Evolutionary conservation across 2,797 vertebrate species (phyloP), one percentile per base, ranked within the genome.

Genomic region (Oophaga sylvatica): DNA sequence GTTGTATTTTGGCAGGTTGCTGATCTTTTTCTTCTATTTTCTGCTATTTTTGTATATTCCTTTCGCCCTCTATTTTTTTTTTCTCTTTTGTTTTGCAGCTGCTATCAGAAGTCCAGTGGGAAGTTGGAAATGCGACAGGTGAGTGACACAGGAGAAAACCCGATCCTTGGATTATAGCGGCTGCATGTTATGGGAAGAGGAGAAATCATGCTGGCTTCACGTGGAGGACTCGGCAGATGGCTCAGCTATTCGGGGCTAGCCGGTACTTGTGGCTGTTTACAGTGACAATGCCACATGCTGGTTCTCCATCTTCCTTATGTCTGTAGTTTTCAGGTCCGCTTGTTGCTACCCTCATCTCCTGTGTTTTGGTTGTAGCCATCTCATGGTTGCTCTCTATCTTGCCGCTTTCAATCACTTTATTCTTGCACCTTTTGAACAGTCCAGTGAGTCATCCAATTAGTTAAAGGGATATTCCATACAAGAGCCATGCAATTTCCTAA

Each of bases 81-180:
- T 53, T 48, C 0, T 53, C 10, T 20, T 53, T 26, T 81, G 19
- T 29, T 17, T 20, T 45, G 56, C 45, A 65, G 60, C 35, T 65
- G 80, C 62, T 65, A 41, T 68, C 63, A 53, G 59, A 68, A n/a
- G 35, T 35, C 6, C 67, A 10, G 81, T 15, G 31, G 31, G 20
- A 60, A 71, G 20, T 70, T 75, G 16, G 60, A 87, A 82, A 60
- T 26, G 80, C 45, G n/a, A 68, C 86, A 87, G 80, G 62, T 83
- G 80, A 87, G 57, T 76, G 86, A 62, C 68, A 56, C 12, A 15
- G 53, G 22, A 80, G 75, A 77, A 59, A 67, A 71, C 13, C 13
- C 12, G 15, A 68, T 63, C 60, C 71, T 70, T 15, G 10, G 62
- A 41, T 87, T 68, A 83, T 45, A 41, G 68, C 41, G 68, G 60